phyloP scores from a whole-genome alignment of 2,888 invertebrate genomes.

The Itoplectis maculator region DNA sequence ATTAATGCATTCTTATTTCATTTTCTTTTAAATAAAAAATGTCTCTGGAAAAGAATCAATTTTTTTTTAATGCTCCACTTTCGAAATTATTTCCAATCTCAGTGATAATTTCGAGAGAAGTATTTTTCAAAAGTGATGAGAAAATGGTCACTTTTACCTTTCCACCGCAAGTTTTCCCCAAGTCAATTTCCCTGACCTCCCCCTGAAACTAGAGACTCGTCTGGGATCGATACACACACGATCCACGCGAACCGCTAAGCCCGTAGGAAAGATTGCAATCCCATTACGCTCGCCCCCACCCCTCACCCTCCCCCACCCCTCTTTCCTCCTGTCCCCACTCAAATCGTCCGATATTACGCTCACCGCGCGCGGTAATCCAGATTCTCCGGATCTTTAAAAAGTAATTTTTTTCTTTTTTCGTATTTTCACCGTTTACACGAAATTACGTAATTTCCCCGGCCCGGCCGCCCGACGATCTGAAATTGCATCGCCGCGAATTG shows the following conservation, averaged over 20 bases:
- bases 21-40: too few relatives aligned
- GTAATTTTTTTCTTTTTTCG: constrained; percentile 20
- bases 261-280: constrained; percentile 13
- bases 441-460: constrained; percentile 16
- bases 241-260: neutral
- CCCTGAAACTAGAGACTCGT: neutral
- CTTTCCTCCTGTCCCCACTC: neutral
- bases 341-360: constrained; percentile 8
- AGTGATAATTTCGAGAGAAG: too few relatives aligned
- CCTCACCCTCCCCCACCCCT: too few relatives aligned
- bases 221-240: neutral
- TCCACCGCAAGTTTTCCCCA: neutral
- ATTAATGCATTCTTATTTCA: too few relatives aligned
- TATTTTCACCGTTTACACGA: constrained; percentile 23
- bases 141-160: neutral
- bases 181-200: neutral
- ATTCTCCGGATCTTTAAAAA: constrained; percentile 3
- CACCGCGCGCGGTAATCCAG: neutral
- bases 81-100: too few relatives aligned
- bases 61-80: too few relatives aligned
- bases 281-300: neutral
- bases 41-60: too few relatives aligned
- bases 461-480: neutral
- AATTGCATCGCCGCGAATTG: constrained; percentile 18
- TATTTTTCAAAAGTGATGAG: neutral